A percentile compares a stretch with the other conserved stretches of the same genome.
Evolutionary conservation across 2,113 vertebrate species (phyloP).

Genomic region (Engystomops pustulosus): DNA sequence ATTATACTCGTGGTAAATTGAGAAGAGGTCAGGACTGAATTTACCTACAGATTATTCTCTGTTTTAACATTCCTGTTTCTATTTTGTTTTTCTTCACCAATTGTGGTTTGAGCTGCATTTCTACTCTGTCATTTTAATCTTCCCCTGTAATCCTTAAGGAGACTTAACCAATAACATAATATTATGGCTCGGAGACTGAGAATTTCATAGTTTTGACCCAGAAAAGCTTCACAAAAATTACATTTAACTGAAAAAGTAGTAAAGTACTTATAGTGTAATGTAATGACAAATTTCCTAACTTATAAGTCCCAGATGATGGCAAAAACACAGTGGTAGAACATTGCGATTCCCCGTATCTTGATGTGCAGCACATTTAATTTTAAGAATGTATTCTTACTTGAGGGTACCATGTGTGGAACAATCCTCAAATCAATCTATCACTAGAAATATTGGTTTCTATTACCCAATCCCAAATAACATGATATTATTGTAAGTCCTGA

Average conservation of each 20-base stretch:
- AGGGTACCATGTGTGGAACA: neutral
- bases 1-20: neutral
- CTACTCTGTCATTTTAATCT: conserved; percentile 44
- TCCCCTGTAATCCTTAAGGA: conserved; percentile 37
- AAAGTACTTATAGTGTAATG: conserved; percentile 25
- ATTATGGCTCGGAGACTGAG: conserved; percentile 32
- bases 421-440: neutral
- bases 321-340: neutral
- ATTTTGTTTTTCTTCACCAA: conserved; percentile 12
- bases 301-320: conserved; percentile 31
- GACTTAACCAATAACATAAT: conserved; percentile 51
- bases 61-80: neutral
- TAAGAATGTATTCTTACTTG: neutral
- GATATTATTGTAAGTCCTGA: too few relatives aligned
- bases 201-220: conserved; percentile 31
- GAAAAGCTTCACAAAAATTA: conserved; percentile 37
- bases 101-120: conserved; percentile 31
- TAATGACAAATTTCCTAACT: conserved; percentile 8
- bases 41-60: conserved; percentile 1
- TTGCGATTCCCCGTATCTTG: neutral
- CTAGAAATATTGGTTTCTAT: neutral
- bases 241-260: conserved; percentile 19
- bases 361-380: conserved; percentile 4
- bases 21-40: neutral
- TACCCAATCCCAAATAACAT: too few relatives aligned